Evolutionary conservation across 2,888 invertebrate genomes (phyloP), one percentile per base, ranked within the genome.

Genomic region (Ennomos fuscantarius): DNA sequence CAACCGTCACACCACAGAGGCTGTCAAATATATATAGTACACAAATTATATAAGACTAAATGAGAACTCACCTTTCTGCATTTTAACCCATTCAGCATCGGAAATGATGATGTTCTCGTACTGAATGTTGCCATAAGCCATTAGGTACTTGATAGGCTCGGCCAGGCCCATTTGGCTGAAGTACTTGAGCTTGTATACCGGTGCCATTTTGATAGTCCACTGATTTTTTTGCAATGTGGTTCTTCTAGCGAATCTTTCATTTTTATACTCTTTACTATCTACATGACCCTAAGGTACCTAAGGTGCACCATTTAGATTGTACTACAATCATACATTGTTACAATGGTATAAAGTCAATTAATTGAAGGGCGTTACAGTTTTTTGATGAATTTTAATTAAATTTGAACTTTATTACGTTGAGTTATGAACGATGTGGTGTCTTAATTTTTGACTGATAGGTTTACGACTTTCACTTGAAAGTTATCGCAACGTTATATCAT

Each of bases 141-240:
- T 60, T 41, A 79, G 32, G 56, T 79, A 79, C 66, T 75, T 73
- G 36, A 79, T 73, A 56, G 79, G 74, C 40, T 79, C 79, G 13
- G 69, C 75, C 12, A 76, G 55, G 35, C 79, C 81, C 75, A 78
- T 78, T 39, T 68, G 65, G 65, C 76, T 66, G 60, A 79, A 80
- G 48, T 72, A 81, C 53, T 74, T 81, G 35, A 81, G 65, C 39
- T 73, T 73, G 64, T 72, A 75, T 15, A 70, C 69, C 2, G 74
- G 68, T 11, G 73, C 70, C 72, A 72, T 76, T 60, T 62, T 72
- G 55, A 37, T 49, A 51, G 57, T 53, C 48, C 45, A 45, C 59
- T 49, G 53, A 58, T 67, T 43, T 32, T 37, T 37, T 55, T 45
- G 8, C 46, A 60, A 63, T 63, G 60, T 63, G 57, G 36, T 37